Conservation (phyloP, 2,888 invertebrate species). For the Cephus sareptanus region DNA sequence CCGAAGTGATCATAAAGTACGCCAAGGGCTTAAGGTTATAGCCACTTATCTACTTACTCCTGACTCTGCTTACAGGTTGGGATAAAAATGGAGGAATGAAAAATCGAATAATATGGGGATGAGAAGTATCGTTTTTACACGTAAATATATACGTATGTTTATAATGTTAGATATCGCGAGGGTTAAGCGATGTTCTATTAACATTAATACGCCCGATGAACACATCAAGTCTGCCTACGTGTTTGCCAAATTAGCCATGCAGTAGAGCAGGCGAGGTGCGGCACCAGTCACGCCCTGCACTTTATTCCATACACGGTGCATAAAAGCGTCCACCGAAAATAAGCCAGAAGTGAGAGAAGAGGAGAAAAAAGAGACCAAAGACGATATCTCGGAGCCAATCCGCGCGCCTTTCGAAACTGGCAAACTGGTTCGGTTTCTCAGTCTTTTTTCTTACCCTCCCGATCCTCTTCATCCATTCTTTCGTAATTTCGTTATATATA, state of each 20-base stretch:
- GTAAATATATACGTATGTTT: not conserved
- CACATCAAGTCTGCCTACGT: constrained; percentile 19
- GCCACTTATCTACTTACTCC: not conserved
- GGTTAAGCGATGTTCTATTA: constrained; percentile 11
- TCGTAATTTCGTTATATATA: not conserved
- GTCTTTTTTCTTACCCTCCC: not conserved
- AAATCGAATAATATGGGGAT: not conserved
- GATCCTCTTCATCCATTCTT: not conserved
- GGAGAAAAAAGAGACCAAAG: not conserved
- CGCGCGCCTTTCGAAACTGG: not conserved
- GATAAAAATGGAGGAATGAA: not conserved
- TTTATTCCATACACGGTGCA: constrained; percentile 17
- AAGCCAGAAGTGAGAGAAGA: not conserved
- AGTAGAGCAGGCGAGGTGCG: not conserved
- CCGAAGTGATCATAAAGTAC: not conserved
- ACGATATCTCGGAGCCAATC: not conserved
- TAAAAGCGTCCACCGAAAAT: constrained; percentile 1
- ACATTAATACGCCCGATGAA: constrained; percentile 19
- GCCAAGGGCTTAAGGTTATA: not conserved
- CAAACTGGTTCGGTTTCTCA: not conserved
- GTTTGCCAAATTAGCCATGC: constrained; percentile 21
- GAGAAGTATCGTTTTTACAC: not conserved
- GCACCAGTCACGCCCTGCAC: constrained; percentile 17
- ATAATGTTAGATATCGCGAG: not conserved
- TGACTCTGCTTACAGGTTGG: not conserved